Base-by-base conservation (phyloP, 2,797 vertebrate species). In the Gephyroberyx darwinii region DNA sequence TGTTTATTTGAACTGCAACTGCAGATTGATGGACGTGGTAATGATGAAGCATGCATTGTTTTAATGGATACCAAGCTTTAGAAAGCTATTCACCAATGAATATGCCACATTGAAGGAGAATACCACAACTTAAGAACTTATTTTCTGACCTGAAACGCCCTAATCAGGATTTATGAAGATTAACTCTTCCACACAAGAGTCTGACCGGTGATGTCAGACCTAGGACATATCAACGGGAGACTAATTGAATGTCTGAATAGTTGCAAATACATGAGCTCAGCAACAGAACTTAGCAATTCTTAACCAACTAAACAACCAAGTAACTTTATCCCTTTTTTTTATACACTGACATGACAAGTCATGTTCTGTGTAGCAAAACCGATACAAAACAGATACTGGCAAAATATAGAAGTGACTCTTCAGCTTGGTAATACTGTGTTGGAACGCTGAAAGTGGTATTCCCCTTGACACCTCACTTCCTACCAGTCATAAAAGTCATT, bases 401-500 rank as follows among this genome's bases (percentile, higher is more conserved):
- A 35, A 35, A 10, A 39, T 4, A 39, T 10, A 39, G 10, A 2
- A 2, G 8, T 9, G 8, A 39, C 1, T 12, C 37, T 39, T 39
- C 8, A 10, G 8, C 10, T 39, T 10, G 12, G 37, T 0, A 35
- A 35, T 35, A 8, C 37, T 9, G 10, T 39, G 10, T 39, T 39
- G 9, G 37, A 39, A 39, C 3, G 37, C 8, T 12, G 10, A 39
- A 39, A 39, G 37, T 39, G 37, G 37, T 39, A 10, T 39, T 39
- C 37, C 37, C 37, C 37, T 39, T 39, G 37, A 39, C 8, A 39
- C 1, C 37, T 39, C 10, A 19, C 31, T 71, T 66, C 26, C 55
- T 14, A 54, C 1, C 13, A 37, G 52, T 60, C 8, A 45, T 26
- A 7, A 26, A 62, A 53, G 54, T 61, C 22, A 77, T 66, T 48